Evolutionary conservation across 2,797 vertebrate species (phyloP).

Genomic region (Labeo calbasu): DNA sequence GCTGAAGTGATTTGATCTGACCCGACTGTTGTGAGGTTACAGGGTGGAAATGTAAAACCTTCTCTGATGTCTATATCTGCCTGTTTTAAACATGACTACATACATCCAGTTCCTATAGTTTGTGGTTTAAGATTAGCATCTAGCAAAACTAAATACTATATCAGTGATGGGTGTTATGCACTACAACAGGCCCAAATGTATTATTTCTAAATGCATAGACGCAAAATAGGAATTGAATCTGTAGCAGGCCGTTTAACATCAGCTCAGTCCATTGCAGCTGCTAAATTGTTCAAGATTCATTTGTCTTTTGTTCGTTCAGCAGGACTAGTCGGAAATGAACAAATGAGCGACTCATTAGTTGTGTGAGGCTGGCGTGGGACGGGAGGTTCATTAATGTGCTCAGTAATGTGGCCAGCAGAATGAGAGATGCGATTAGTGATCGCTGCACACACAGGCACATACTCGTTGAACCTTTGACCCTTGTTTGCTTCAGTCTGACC

Average conservation of each 20-base stretch:
- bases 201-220: not conserved
- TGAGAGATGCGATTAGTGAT: slow-evolving; percentile 4
- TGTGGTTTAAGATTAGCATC: no score
- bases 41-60: not conserved
- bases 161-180: not conserved
- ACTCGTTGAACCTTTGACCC: slow-evolving; percentile 24
- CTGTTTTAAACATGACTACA: not conserved
- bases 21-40: slow-evolving; percentile 32
- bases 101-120: not conserved
- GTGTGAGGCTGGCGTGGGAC: not conserved
- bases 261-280: not conserved
- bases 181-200: not conserved
- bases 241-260: not conserved
- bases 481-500: not conserved
- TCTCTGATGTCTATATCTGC: not conserved
- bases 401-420: not conserved
- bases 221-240: not conserved
- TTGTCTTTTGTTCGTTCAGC: slow-evolving; percentile 24
- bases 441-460: not conserved
- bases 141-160: not conserved
- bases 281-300: slow-evolving; percentile 3
- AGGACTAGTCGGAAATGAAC: slow-evolving; percentile 18
- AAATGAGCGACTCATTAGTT: slow-evolving; percentile 6
- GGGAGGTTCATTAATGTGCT: not conserved
- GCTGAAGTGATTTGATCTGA: slow-evolving; percentile 25